phyloP scores from a whole-genome alignment of 1,140 invertebrate genomes.

The Drosophila sproati region DNA sequence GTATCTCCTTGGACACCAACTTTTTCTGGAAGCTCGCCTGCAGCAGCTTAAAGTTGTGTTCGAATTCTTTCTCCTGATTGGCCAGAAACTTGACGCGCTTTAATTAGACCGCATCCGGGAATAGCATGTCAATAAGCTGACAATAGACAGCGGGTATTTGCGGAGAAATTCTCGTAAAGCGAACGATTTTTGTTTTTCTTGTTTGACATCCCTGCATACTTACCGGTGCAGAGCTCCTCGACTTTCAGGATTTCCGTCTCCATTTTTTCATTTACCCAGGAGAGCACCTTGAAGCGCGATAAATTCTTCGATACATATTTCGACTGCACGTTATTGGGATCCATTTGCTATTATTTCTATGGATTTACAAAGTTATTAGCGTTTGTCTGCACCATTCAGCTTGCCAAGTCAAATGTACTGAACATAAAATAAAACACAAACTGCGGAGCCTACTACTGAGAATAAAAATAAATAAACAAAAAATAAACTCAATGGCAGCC shows the following conservation, averaged over 20 bases:
- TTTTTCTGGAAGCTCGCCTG: constrained; percentile 98
- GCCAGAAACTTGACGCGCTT: constrained; percentile 99
- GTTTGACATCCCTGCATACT: not conserved
- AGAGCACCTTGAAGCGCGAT: constrained; percentile 37
- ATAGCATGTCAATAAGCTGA: constrained; percentile 99
- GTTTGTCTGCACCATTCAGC: no score
- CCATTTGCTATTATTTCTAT: not conserved
- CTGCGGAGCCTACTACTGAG: no score
- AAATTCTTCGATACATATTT: constrained; percentile 23
- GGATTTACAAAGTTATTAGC: no score
- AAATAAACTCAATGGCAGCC: no score
- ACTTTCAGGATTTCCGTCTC: constrained; percentile 28
- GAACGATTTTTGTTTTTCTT: not conserved
- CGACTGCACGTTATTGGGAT: constrained; percentile 23
- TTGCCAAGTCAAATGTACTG: no score
- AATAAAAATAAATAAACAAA: no score
- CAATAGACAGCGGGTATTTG: constrained; percentile 92
- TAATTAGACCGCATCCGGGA: constrained; percentile 94
- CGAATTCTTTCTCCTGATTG: constrained; percentile 99
- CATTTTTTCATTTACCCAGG: constrained; percentile 34
- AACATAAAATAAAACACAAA: no score
- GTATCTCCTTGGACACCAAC: constrained; percentile 94
- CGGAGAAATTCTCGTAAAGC: not conserved
- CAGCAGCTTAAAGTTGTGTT: constrained; percentile 99
- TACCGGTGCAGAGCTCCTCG: constrained; percentile 42